A percentile compares a stretch with the other conserved stretches of the same genome.
Conservation (phyloP, 2,797 vertebrate genomes). For the Poliocrania exsul region DNA sequence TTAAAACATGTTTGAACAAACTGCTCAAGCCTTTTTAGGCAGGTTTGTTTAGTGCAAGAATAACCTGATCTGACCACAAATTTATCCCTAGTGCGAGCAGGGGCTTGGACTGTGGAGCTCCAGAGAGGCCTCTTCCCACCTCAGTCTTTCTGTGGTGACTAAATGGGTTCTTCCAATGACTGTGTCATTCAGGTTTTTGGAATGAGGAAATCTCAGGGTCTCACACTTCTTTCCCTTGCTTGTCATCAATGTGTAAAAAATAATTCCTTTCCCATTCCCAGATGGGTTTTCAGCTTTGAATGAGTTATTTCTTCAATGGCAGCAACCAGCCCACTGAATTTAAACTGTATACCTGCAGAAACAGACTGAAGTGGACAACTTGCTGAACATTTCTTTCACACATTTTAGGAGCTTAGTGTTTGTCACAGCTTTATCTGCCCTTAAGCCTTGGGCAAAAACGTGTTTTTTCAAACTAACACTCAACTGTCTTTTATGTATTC, state of each 20-base stretch:
- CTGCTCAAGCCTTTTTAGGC: background rate
- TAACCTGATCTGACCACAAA: background rate
- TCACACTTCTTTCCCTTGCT: background rate
- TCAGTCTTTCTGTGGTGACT: background rate
- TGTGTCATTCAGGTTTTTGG: background rate
- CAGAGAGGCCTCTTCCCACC: background rate
- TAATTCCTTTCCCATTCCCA: background rate
- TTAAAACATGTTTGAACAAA: background rate
- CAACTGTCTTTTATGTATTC: background rate
- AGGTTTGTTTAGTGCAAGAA: background rate
- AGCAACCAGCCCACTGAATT: background rate
- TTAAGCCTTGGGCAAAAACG: background rate
- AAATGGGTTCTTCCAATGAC: background rate
- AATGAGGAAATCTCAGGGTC: background rate
- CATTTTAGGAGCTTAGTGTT: background rate
- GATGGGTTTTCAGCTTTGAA: background rate
- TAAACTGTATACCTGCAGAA: background rate
- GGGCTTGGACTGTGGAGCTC: background rate
- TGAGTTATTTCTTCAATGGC: background rate
- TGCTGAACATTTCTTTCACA: background rate
- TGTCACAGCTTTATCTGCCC: background rate
- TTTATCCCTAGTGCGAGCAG: background rate
- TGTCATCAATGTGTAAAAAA: background rate
- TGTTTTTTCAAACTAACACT: background rate
- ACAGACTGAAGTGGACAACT: background rate